Base-by-base conservation (phyloP, 2,797 vertebrate species). In the Myotis pilosus region DNA sequence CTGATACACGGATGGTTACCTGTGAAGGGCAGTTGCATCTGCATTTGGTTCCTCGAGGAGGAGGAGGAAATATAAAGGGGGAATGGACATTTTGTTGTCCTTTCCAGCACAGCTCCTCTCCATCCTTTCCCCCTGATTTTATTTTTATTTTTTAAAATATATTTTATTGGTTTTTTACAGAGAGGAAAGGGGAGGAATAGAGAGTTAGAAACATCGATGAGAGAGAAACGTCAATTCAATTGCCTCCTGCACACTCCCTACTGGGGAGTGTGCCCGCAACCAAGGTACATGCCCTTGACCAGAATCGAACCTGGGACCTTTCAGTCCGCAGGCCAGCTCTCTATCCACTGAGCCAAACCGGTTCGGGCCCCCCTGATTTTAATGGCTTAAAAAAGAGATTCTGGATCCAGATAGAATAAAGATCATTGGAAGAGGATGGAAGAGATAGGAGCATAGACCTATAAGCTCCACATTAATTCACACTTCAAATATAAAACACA, bases 1-100 rank as follows among this genome's bases (percentile, higher is more conserved):
- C 23, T 66, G 33, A 38, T n/a, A 66, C 57, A 47, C 30, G 33
- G 47, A 69, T 51, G 25, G 12, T 47, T 78, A 30, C 49, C 36
- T 76, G 53, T 88, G 69, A 82, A 86, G 51, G 60, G 13, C 20
- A 72, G 38, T 44, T 76, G 16, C 17, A 41, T 41, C 30, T 95
- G n/a, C 53, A 55, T 75, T 92, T 92, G 75, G n/a, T 80, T 94
- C 44, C 66, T 66, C 87, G 69, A 87, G 57, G 49, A 86, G 23
- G 15, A 28, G 60, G 25, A 44, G 6, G 17, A 47, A 82, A 15
- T 60, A 60, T 55, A 79, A 60, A 33, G 33, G 5, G 30, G 6
- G 25, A 74, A 17, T 68, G 82, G 84, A 13, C 62, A 69, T 89
- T 79, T 72, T 83, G 38, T 91, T 55, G 20, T 38, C n/a, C 9